phyloP scores from a whole-genome alignment of 2,113 vertebrate species.

The Tragulus kanchil region DNA sequence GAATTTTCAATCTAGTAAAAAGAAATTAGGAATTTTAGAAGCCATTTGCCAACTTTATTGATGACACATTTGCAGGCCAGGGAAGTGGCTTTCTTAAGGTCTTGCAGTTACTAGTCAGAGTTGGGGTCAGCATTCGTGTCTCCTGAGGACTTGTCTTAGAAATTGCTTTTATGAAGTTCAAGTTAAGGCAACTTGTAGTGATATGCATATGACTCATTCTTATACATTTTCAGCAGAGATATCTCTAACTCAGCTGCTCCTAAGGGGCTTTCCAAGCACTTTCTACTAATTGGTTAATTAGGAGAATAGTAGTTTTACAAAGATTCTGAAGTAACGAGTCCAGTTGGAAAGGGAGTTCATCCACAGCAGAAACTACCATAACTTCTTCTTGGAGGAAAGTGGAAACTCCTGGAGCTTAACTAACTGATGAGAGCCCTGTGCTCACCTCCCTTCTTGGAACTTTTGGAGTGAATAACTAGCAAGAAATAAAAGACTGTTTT shows the following conservation, averaged over 20 bases:
- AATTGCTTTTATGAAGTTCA: neutral
- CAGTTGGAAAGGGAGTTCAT: neutral
- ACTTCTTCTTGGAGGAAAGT: neutral
- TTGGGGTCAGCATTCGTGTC: neutral
- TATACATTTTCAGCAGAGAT: neutral
- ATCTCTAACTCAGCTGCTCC: neutral
- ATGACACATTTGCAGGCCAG: neutral
- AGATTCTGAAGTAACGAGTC: neutral
- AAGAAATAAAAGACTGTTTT: neutral
- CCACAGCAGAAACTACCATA: neutral
- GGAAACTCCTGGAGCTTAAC: neutral
- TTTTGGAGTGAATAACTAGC: neutral
- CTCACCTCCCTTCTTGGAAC: neutral
- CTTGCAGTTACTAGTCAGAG: neutral
- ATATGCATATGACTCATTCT: neutral
- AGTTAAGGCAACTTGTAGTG: neutral
- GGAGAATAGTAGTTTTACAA: neutral
- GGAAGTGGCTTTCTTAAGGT: neutral
- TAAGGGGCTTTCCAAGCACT: neutral
- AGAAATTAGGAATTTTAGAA: neutral
- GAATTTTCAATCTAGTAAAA: slow-evolving; percentile 4
- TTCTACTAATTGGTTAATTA: neutral
- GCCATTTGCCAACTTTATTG: neutral
- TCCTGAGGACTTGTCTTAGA: neutral
- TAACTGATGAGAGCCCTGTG: neutral